Conservation (phyloP, 92 coral and sea anemone species). For the Desmophyllum pertusum region DNA sequence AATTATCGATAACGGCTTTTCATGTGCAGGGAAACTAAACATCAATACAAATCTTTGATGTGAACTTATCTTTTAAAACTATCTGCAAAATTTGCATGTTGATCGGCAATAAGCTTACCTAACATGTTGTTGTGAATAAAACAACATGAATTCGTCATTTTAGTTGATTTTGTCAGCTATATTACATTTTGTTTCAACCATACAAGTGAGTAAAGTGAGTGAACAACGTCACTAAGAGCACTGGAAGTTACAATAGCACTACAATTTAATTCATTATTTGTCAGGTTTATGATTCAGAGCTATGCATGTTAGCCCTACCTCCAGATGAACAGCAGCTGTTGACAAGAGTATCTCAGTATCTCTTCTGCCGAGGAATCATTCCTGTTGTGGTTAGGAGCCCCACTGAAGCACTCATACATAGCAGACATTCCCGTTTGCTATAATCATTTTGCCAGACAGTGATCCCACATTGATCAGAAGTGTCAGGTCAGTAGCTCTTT, state of each 20-base stretch:
- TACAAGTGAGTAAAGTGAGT: neutral
- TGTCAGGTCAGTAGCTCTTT: slow-evolving; percentile 54
- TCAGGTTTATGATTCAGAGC: slow-evolving; percentile 43
- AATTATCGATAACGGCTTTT: neutral
- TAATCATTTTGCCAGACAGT: slow-evolving; percentile 62
- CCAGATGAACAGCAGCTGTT: slow-evolving; percentile 47
- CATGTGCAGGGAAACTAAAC: too few species aligned
- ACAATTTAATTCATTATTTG: neutral
- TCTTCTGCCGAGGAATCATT: slow-evolving; percentile 50
- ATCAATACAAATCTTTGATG: neutral
- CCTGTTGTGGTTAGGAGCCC: slow-evolving; percentile 74
- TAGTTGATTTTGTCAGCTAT: neutral
- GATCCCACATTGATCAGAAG: slow-evolving; percentile 64
- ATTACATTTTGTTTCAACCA: neutral
- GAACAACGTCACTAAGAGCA: neutral
- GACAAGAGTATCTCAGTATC: slow-evolving; percentile 46
- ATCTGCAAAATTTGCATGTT: neutral
- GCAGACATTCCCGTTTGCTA: slow-evolving; percentile 63
- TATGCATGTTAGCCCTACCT: slow-evolving; percentile 47
- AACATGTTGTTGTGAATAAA: too few species aligned
- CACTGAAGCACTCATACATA: slow-evolving; percentile 72
- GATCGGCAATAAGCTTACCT: neutral
- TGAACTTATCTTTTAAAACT: too few species aligned
- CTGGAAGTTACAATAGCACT: slow-evolving; percentile 22
- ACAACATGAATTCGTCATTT: too few species aligned